phyloP scores from a whole-genome alignment of 2,797 vertebrate species.

The Aphelocoma californica region DNA sequence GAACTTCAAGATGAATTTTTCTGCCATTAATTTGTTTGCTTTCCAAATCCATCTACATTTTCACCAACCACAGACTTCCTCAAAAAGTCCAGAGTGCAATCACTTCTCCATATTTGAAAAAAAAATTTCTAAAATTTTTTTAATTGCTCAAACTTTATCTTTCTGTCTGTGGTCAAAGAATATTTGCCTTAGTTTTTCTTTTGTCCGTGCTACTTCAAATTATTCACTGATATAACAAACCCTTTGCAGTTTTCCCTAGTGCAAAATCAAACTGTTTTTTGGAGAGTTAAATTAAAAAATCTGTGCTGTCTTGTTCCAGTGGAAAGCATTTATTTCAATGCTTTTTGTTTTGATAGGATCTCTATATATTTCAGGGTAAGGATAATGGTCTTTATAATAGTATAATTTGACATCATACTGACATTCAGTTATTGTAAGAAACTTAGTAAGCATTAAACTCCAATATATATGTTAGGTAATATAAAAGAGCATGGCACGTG shows the following conservation, averaged over 20 bases:
- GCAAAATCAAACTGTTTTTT: neutral
- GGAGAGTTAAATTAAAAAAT: neutral
- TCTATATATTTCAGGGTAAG: neutral
- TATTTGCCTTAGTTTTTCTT: neutral
- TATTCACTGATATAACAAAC: neutral
- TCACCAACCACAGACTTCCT: neutral
- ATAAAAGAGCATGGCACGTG: neutral
- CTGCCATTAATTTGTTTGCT: neutral
- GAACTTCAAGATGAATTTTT: neutral
- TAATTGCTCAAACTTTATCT: neutral
- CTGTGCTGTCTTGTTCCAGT: neutral
- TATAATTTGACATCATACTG: neutral
- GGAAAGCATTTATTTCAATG: neutral
- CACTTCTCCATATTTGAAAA: neutral
- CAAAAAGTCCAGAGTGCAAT: neutral
- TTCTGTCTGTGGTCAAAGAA: neutral
- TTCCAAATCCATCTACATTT: neutral
- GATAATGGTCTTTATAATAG: neutral
- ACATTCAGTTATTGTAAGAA: neutral
- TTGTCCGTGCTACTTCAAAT: neutral
- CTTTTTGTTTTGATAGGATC: neutral
- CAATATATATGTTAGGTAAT: neutral
- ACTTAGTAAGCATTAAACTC: neutral
- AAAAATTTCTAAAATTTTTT: rapidly evolving
- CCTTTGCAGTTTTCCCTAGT: neutral